Evolutionary conservation across 2,113 vertebrate species (phyloP), one percentile per base, ranked within the genome.

Genomic region (Hydropotes inermis): DNA sequence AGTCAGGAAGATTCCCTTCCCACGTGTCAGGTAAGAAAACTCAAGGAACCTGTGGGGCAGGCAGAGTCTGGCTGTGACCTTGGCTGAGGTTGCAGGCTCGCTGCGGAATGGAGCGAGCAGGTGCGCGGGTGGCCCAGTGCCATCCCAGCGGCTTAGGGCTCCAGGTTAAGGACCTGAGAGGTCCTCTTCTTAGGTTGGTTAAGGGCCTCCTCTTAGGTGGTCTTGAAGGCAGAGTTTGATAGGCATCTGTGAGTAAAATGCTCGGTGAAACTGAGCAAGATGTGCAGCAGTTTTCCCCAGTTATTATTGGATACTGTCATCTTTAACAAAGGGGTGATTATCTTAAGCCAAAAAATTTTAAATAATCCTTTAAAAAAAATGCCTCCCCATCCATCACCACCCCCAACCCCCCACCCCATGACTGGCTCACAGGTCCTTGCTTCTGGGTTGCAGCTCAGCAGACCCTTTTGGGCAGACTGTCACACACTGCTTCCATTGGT

Each of bases 381-480:
- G 54, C 27, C 55, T 90, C 64, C 47, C 12, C 28, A 87, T 61
- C 36, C 9, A 39, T 92, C 55, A 86, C 9, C 30, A 27, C 23
- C 5, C 7, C 21, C 1, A 0, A 6, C 14, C 2, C 1, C 4
- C 50, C 27, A 1, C 19, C 7, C 2, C 3, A 2, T 3, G 30
- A 4, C 11, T 78, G 30, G 21, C 17, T 78, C 36, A 70, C 84
- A 57, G 47, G 23, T 27, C 87, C 82, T 87, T 87, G 36, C 27
- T 74, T 67, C 79, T 58, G 87, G 52, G 13, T 57, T 91, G 57
- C 10, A 81, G 89, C 25, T 90, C 36, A 64, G 58, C n/a, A 89
- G 82, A 91, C 17, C 1, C 16, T 91, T 88, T 7, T 64, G 25
- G 58, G 25, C n/a, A 74, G 54, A 45, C 33, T 43, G 3, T 36